Base-by-base conservation (phyloP, 2,888 invertebrate species). In the Dasysyrphus tricinctus region DNA sequence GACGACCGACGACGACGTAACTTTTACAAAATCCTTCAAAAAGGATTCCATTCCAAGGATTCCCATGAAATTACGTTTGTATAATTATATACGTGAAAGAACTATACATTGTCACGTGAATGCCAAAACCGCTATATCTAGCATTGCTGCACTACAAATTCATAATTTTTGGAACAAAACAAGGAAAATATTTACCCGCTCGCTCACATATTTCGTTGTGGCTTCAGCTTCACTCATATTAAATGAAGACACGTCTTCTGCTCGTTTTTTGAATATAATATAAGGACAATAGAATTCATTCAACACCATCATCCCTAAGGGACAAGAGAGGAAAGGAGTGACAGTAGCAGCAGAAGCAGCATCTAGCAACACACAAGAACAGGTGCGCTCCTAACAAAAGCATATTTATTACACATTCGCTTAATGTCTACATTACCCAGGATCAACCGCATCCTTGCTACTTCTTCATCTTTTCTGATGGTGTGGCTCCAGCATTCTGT, bases 381-480 rank as follows among this genome's bases (percentile, higher is more conserved):
- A 69, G 69, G 69, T 69, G 51, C 37, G 51, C 69, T 54, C 5
- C 69, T 54, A 8, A 54, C 69, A 54, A 69, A 54, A 69, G 69
- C 54, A 54, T 69, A 84, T 80, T 84, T 84, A 84, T 84, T 84
- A 84, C 84, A 84, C 65, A 80, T 76, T 80, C 72, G 76, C 76
- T 59, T 84, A 80, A 84, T 84, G 80, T 84, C 84, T 84, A 67
- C 80, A 84, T 84, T 84, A 84, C 67, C 80, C 72, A 39, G 67
- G 72, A 76, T 76, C 76, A 73, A 57, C 47, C 75, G 57, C 65
- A 80, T 75, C 59, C 42, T n/a, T 9, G 51, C 39, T 65, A 56
- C 56, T 12, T 69, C 37, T 19, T n/a, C 47, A 59, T 39, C 59
- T 34, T 42, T 4, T 19, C 16, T 3, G n/a, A 6, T 32, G 5